phyloP scores from a whole-genome alignment of 2,113 vertebrate species.

The Enhydra lutris region DNA sequence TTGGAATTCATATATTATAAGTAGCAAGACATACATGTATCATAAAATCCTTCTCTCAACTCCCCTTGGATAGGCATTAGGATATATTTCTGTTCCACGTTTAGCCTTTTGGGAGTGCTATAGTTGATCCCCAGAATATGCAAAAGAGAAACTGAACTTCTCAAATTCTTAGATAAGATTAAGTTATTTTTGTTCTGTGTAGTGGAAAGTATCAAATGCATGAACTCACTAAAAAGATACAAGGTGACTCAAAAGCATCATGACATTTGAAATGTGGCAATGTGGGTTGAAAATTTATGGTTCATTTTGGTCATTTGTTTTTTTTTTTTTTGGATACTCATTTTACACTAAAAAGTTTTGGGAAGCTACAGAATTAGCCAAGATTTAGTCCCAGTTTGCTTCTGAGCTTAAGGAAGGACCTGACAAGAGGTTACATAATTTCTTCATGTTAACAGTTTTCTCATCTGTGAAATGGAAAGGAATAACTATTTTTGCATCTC shows the following conservation, averaged over 20 bases:
- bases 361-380: not conserved
- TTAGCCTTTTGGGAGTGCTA: not conserved
- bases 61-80: not conserved
- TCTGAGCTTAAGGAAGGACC: not conserved
- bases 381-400: not conserved
- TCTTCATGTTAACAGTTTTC: constrained; percentile 44
- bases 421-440: not conserved
- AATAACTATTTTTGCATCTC: not conserved
- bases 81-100: constrained; percentile 3
- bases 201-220: not conserved
- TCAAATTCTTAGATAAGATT: constrained; percentile 40
- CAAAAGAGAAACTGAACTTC: constrained; percentile 38
- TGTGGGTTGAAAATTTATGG: constrained; percentile 34
- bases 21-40: not conserved
- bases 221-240: constrained; percentile 33
- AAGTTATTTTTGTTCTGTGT: constrained; percentile 34
- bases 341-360: not conserved
- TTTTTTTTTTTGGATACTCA: not conserved
- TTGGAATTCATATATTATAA: not conserved
- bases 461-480: constrained; percentile 19
- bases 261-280: not conserved
- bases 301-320: constrained; percentile 17
- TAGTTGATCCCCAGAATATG: not conserved
- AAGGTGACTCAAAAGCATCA: not conserved
- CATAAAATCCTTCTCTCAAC: not conserved